Base-by-base conservation (phyloP, 2,888 invertebrate species). In the Athalia circularis region DNA sequence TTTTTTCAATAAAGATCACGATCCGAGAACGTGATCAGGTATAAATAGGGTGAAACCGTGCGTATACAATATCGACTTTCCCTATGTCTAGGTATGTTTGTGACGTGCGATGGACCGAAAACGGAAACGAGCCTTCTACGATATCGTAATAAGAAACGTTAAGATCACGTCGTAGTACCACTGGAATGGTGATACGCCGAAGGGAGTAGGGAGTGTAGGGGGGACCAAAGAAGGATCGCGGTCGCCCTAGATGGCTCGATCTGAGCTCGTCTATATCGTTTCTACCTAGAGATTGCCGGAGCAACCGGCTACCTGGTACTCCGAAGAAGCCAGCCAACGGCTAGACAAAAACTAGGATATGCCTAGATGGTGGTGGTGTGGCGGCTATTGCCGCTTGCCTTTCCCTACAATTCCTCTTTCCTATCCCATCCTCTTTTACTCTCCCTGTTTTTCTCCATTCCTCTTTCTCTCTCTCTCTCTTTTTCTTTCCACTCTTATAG, bases 291-390 rank as follows among this genome's bases (percentile, higher is more conserved):
- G 52, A 50, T 72, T 65, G 45, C 64, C 48, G 67, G 45, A 59
- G 54, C 15, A 47, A 45, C 59, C 13, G 65, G 74, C 72, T 77
- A 74, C 65, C 50, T 65, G 64, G 65, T 67, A 45, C 47, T 9
- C 62, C 50, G 62, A 50, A 62, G 75, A 75, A 75, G 81, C 72
- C 67, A 65, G 68, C 68, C 74, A 67, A 64, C 76, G 52, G 74
- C 80, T 85, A 86, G 84, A 83, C 84, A 88, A 88, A 88, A 88
- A 88, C 88, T 88, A 87, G 88, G 87, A 88, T 88, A 85, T 86
- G 84, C 87, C 84, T 88, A 87, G 87, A 87, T 87, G 88, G 86
- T 47, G 8, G 75, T 43, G 48, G 13, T n/a, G 3, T n/a, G 54
- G 9, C n/a, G 54, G 54, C 54, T 54, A 11, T n/a, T 54, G 54